Base-by-base conservation (phyloP, 2,888 invertebrate genomes). In the Sylvicola cinctus region DNA sequence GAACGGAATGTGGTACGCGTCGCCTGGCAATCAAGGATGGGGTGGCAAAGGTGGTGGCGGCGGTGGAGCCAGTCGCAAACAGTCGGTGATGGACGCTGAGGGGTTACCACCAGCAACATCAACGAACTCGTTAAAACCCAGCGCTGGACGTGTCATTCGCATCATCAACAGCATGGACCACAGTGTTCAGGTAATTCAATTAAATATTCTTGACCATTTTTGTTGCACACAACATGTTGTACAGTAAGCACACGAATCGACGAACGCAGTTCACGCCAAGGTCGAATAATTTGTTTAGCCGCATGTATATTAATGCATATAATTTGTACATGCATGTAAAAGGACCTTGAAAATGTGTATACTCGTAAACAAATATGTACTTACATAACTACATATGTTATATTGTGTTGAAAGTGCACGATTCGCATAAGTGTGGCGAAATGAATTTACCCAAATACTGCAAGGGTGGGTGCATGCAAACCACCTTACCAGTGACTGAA, bases 121-220 rank as follows among this genome's bases (percentile, higher is more conserved):
- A 50, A 65, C 59, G 43, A 61, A 60, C 42, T 57, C 60, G 40
- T 66, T 72, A 51, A 81, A 83, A 48, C 78, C 81, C 10, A 71
- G 76, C 45, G 80, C 83, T 39, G 80, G 85, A 32, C 66, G 84
- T 45, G 80, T 88, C 45, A 87, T 93, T 52, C 69, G 90, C 45
- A 85, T 93, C 51, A 83, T 91, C 51, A 91, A 91, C 59, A 88
- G 88, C 55, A 74, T 80, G 66, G 81, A 88, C 58, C 85, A 88
- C 54, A 78, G 84, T 27, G 79, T 85, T 46, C 84, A 85, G 72
- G 84, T 83, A 55, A 56, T 47, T 47, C 36, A 23, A 29, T 33
- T 12, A 12, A 16, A 31, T 30, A 13, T 15, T 20, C 8, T 25
- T 32, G 26, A 12, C 15, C n/a, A 29, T n/a, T 7, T 23, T 25